Conservation (phyloP, 23 tunicate species). For the Phallusia fumigata region DNA sequence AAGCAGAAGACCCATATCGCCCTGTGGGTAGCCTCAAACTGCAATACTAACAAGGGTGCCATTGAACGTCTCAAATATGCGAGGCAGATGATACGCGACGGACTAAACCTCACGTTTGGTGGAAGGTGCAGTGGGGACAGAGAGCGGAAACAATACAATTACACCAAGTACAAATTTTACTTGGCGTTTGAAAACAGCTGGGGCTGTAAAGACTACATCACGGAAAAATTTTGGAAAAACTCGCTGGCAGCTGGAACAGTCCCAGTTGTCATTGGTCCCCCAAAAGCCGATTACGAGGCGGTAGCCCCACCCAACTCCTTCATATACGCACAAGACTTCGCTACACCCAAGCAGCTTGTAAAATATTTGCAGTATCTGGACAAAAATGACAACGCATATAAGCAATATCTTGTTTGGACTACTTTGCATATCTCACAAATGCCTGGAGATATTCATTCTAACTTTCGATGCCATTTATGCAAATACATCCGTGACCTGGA, state of each 20-base stretch:
- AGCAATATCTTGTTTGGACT: constrained; percentile 1
- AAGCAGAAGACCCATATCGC: too few relatives aligned
- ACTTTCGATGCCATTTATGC: too few relatives aligned
- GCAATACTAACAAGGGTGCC: too few relatives aligned
- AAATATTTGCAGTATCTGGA: neutral
- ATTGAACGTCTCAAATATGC: too few relatives aligned
- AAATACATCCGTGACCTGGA: too few relatives aligned
- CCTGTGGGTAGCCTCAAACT: too few relatives aligned
- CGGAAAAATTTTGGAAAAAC: constrained; percentile 17
- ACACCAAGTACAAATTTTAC: constrained; percentile 29
- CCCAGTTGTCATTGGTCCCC: constrained; percentile 19
- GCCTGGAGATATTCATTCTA: neutral
- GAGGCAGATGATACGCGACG: too few relatives aligned
- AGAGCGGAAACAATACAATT: too few relatives aligned
- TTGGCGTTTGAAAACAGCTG: constrained; percentile 40
- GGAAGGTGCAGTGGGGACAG: too few relatives aligned
- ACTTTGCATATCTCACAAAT: neutral
- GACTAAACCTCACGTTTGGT: too few relatives aligned
- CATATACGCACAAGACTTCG: neutral
- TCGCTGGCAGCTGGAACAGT: constrained; percentile 14
- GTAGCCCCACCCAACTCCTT: constrained; percentile 22
- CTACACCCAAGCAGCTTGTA: neutral
- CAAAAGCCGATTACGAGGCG: neutral
- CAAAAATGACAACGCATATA: constrained; percentile 4
- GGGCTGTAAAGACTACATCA: constrained; percentile 19